phyloP scores from a whole-genome alignment of 2,113 vertebrate species.

The Eptesicus fuscus region DNA sequence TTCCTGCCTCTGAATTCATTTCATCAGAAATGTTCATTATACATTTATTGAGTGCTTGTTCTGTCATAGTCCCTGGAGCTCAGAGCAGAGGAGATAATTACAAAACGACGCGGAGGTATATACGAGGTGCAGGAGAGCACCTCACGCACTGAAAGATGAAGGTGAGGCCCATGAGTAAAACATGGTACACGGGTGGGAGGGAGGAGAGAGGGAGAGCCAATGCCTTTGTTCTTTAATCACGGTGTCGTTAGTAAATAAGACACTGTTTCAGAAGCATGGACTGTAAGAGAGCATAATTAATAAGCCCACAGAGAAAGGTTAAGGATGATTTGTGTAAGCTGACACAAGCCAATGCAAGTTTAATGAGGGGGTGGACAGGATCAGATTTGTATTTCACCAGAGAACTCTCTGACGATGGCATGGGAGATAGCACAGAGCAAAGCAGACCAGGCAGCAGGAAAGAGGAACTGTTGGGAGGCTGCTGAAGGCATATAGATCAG shows the following conservation, averaged over 20 bases:
- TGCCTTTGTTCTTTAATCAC: not conserved
- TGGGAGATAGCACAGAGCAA: not conserved
- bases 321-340: not conserved
- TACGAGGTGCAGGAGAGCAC: rapidly evolving
- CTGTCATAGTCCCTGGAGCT: not conserved
- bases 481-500: rapidly evolving
- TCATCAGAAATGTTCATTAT: not conserved
- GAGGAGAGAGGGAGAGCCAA: rapidly evolving
- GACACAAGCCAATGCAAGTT: not conserved
- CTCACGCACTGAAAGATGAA: not conserved
- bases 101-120: not conserved
- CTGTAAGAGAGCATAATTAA: not conserved
- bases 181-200: rapidly evolving
- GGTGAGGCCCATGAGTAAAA: not conserved
- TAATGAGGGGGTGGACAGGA: not conserved
- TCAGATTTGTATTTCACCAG: not conserved
- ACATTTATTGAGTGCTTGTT: not conserved
- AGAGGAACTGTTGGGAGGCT: not conserved
- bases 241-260: not conserved
- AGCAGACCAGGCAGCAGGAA: not conserved
- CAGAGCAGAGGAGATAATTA: not conserved
- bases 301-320: not conserved
- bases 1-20: not conserved
- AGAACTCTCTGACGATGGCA: not conserved
- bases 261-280: not conserved